Base-by-base conservation (phyloP, 2,888 invertebrate genomes). In the Andrena praecox region DNA sequence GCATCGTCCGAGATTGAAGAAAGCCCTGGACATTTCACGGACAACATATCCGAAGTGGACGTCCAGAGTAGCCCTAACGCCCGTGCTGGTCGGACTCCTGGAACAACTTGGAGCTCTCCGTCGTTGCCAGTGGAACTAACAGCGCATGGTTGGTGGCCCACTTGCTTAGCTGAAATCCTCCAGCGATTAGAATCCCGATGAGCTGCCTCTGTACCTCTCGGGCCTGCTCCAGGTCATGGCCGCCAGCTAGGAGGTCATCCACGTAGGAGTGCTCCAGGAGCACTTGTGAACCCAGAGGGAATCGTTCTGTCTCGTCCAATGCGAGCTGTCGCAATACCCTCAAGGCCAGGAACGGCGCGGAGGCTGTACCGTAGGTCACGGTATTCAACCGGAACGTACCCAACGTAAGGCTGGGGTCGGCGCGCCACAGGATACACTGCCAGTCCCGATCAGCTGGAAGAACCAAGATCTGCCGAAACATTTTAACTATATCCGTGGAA, bases 101-200 rank as follows among this genome's bases (percentile, higher is more conserved):
- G 0, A 50, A 50, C 48, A 48, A 0, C 6, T 50, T 50, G 50
- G 50, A 50, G 12, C 50, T 1, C 50, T n/a, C n/a, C 1, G 50
- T 4, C 33, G 20, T 20, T 2, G 0, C n/a, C 16, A n/a, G 4
- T n/a, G n/a, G 16, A 4, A 6, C n/a, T 6, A 12, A n/a, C 50
- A n/a, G n/a, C 50, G n/a, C 3, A 2, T n/a, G n/a, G 0, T n/a
- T 50, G 50, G n/a, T 5, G 2, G 50, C n/a, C 50, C 50, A 50
- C 50, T n/a, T 50, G n/a, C n/a, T n/a, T 2, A 50, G 6, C n/a
- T 12, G 50, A 50, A 50, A 50, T 1, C 50, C 16, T n/a, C 50
- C n/a, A n/a, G n/a, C 16, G 0, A 1, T 4, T n/a, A 50, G 5
- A 0, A 52, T 52, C 0, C 20, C n/a, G 5, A n/a, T 20, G 0